Base-by-base conservation (phyloP, 2,113 vertebrate genomes). In the Hyla sarda region DNA sequence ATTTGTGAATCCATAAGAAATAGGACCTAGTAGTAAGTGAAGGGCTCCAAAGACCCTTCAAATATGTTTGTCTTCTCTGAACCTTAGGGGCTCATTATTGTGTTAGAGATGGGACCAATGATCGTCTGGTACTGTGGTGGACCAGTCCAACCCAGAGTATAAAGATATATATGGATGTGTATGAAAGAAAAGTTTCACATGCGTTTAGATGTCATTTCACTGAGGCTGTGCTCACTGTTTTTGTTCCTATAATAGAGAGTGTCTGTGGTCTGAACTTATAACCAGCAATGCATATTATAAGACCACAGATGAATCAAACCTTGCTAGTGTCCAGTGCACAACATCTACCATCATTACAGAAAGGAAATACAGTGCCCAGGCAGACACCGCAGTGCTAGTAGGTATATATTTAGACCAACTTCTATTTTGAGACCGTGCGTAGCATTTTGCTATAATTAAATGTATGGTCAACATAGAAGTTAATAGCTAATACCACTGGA, bases 241-340 rank as follows among this genome's bases (percentile, higher is more conserved):
- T 7, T 60, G 21, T 60, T 80, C 52, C 52, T 80, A 80, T 80
- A n/a, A 80, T 80, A 60, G 50, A 60, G 56, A 30, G 50, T 58
- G 77, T 56, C 32, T 80, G 77, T 80, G 77, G 77, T 80, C 13
- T n/a, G n/a, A 60, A 23, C 54, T 11, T 37, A 41, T 60, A n/a
- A 60, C 54, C 32, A 80, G 56, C 62, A 62, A 80, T 80, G 54
- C 32, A 60, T n/a, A 80, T 60, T 25, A 56, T n/a, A 34, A 80
- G 54, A 41, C 56, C 56, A 80, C 77, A 60, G 77, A 62, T 7
- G 10, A 45, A 25, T 1, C 77, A 54, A 80, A 80, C 52, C 21
- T 79, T 14, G 32, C 56, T 3, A n/a, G 54, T 56, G 17, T 37
- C 50, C 28, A 10, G 50, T 10, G 52, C 48, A 32, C 47, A 58